Evolutionary conservation across 2,888 invertebrate species (phyloP), one percentile per base, ranked within the genome.

Genomic region (Nebria brevicollis): DNA sequence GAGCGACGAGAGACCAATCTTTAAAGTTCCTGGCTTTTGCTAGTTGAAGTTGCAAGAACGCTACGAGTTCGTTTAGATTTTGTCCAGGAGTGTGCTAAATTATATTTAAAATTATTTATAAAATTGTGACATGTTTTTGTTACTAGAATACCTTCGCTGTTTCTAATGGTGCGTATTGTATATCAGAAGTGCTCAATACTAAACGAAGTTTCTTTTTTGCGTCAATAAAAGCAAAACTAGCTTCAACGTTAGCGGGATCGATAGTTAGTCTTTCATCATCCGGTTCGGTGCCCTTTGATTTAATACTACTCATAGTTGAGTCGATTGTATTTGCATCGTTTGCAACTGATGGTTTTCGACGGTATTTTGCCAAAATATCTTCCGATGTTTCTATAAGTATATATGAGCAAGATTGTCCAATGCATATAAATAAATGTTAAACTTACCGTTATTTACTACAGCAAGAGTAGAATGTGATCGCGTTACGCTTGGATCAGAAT

Each of bases 301-400:
- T 82, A 41, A 34, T 87, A 83, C 87, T 87, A 82, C 88, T 89
- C 73, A 88, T 88, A 2, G 87, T 86, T 5, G 89, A 89, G 8
- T 91, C 90, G 54, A 83, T 83, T 10, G 84, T 83, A 43, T 84
- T 83, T 81, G 91, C 91, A 84, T 91, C 91, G 54, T 91, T 91
- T 77, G 91, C 91, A 20, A 89, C 90, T 83, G 92, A 91, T 80
- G 92, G 91, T 87, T 94, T 93, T 84, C 94, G 92, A 3, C 98
- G 92, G 90, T 98, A 98, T 89, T 98, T 98, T 68, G 97, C 98
- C 84, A 98, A 91, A 87, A 98, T 98, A 87, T 98, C 97, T 86
- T 98, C 98, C 0, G 95, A 94, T 64, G 93, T 93, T 90, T 97
- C 97, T 86, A 89, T 88, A 54, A 54, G 54, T 87, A 25, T 73